Base-by-base conservation (phyloP, 2,888 invertebrate genomes). In the Mesoligia furuncula region DNA sequence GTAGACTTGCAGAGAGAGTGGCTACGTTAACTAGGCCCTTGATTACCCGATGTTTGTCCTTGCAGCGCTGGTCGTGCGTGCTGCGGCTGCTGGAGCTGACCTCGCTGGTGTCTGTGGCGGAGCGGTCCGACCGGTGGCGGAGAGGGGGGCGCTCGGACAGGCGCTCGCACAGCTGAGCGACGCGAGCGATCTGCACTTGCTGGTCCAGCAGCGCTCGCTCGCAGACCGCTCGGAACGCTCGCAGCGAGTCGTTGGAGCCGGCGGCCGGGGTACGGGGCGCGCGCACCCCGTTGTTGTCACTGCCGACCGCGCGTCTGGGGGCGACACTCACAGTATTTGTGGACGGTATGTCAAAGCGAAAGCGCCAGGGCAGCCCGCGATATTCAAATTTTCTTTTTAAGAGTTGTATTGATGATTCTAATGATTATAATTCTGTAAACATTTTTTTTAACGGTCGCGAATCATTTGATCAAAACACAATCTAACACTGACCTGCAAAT, bases 161-260 rank as follows among this genome's bases (percentile, higher is more conserved):
- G 11, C 90, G 90, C 89, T 94, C 94, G 89, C 95, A 96, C 48
- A 96, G 89, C 83, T 92, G 90, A 2, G 95, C 92, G 8, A 96
- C 94, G 65, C 93, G 93, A 2, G 94, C 91, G 59, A 95, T 93
- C 84, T 93, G 93, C 48, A 87, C 87, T 87, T 95, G 95, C 81
- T 95, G 96, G 71, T 94, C 94, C 6, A 91, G 90, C 42, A 96
- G 86, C 39, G 95, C 92, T 17, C 92, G 91, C 88, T 94, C 93
- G 89, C 95, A 95, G 5, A 90, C 90, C 4, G 89, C 87, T 42
- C 93, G 92, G 89, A 95, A 95, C 5, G 93, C 93, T 11, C 92
- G 92, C 81, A 93, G 89, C 8, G 95, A 94, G 54, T 89, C 85
- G 0, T 90, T 84, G 3, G 94, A 92, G 8, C 82, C 83, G 3